Evolutionary conservation across 92 coral and sea anemone species (phyloP), one percentile per base, ranked within the genome.

Genomic region (Isaurus tuberculatus): DNA sequence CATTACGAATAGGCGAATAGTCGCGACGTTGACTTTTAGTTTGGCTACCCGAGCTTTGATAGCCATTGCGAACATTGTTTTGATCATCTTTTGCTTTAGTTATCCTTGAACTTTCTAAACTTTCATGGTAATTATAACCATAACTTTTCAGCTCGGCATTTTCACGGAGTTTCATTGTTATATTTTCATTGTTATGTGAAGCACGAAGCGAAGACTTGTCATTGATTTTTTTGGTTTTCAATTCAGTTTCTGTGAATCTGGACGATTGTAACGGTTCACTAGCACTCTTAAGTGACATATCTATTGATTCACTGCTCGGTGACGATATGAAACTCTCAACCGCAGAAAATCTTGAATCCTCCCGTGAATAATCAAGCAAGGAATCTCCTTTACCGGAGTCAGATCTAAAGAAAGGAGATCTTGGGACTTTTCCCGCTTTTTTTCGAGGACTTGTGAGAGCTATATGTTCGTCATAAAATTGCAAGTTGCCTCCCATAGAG

Each of bases 401-500:
- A 0, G 81, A 75, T 26, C 68, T 75, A 48, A 57, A 48, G 26
- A 75, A 75, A 0, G 81, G 81, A 55, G 81, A 75, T 75, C 81
- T 57, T 10, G 81, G 81, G 25, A 33, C 68, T 32, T 57, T 75
- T 75, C 81, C 81, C 42, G 84, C 43, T 48, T 87, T 93, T 79
- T 83, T 91, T 36, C 90, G 84, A 11, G 97, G 97, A 57, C 92
- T 88, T 16, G 92, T 86, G 65, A 89, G 65, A 40, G 97, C 94
- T 25, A 96, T 89, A 70, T 94, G 98, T 15, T 94, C 93, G 29
- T 94, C 97, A 70, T 96, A 96, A 27, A 96, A 86, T 73, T 94
- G 91, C 61, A 96, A 49, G 46, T 96, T 96, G 6, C 99, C 98
- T 7, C 99, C 99, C 99, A 96, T 96, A 16, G 99, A 96, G 79